Evolutionary conservation across 2,888 invertebrate genomes (phyloP).

Genomic region (Amaurobius ferox): DNA sequence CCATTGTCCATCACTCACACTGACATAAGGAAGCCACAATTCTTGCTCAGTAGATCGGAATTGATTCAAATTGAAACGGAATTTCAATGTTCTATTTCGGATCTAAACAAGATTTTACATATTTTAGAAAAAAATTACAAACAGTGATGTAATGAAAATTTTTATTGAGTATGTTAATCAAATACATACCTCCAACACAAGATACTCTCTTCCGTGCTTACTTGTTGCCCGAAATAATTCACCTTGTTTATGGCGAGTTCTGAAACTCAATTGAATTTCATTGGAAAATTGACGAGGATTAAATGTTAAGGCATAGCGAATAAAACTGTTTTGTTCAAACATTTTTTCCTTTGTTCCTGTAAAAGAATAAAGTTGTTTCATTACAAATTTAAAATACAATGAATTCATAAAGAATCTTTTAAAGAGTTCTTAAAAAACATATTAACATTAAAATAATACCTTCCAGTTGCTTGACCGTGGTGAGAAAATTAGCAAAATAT

Average conservation of each 20-base stretch:
- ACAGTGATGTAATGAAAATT: not conserved
- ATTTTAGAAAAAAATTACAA: too few relatives aligned
- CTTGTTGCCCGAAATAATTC: conserved; percentile 76
- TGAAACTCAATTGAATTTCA: conserved; percentile 78
- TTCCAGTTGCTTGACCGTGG: too few relatives aligned
- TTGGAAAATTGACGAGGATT: conserved; percentile 75
- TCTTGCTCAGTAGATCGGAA: conserved; percentile 65
- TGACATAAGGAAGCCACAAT: conserved; percentile 70
- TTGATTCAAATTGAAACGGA: conserved; percentile 77
- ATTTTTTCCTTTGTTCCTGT: conserved; percentile 72
- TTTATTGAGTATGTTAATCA: too few relatives aligned
- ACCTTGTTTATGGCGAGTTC: conserved; percentile 78
- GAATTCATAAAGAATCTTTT: too few relatives aligned
- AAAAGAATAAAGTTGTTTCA: too few relatives aligned
- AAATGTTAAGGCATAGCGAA: conserved; percentile 77
- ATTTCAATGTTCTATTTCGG: conserved; percentile 76
- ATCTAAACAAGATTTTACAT: conserved; percentile 74
- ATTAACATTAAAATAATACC: too few relatives aligned
- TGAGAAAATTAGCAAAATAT: too few relatives aligned
- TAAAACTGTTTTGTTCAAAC: conserved; percentile 76
- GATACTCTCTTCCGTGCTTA: conserved; percentile 75
- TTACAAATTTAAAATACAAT: too few relatives aligned
- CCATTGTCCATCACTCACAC: conserved; percentile 78
- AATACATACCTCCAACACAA: conserved; percentile 77
- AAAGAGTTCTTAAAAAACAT: too few relatives aligned